Evolutionary conservation across 2,888 invertebrate genomes (phyloP).

Genomic region (Rhabditoides inermis): DNA sequence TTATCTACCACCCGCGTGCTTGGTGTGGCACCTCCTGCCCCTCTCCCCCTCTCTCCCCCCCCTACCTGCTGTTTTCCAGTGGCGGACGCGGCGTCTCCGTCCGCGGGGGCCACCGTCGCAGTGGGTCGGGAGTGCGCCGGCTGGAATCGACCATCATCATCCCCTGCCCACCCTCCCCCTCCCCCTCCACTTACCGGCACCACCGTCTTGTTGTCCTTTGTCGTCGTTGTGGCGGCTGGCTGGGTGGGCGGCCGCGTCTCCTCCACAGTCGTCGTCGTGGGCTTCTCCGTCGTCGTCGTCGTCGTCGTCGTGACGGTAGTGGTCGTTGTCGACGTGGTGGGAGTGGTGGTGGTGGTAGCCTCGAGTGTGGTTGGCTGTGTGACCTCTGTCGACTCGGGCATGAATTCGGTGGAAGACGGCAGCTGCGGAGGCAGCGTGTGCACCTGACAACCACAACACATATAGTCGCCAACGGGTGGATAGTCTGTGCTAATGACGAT

Average conservation of each 20-base stretch:
- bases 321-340: slow-evolving; percentile 1
- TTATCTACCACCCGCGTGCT: too few species aligned
- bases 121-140: too few species aligned
- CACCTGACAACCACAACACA: neutral
- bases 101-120: too few species aligned
- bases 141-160: too few species aligned
- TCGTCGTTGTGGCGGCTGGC: neutral
- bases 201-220: neutral
- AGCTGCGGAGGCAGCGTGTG: neutral
- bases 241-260: neutral
- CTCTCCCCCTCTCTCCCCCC: too few species aligned
- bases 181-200: neutral
- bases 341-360: neutral
- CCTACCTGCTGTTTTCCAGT: too few species aligned
- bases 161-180: neutral
- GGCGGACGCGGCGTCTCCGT: too few species aligned
- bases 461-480: too few species aligned
- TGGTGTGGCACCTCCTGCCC: too few species aligned
- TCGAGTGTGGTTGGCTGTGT: neutral
- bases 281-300: neutral
- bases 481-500: too few species aligned
- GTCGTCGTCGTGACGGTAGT: neutral
- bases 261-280: neutral
- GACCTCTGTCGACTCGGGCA: neutral
- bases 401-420: neutral